A percentile compares a stretch with the other conserved stretches of the same genome.
These are phyloP conservation scores for Sitta europaea DNA, from an alignment of 2,113 vertebrate species.

Conservation along the genomic window DNA sequence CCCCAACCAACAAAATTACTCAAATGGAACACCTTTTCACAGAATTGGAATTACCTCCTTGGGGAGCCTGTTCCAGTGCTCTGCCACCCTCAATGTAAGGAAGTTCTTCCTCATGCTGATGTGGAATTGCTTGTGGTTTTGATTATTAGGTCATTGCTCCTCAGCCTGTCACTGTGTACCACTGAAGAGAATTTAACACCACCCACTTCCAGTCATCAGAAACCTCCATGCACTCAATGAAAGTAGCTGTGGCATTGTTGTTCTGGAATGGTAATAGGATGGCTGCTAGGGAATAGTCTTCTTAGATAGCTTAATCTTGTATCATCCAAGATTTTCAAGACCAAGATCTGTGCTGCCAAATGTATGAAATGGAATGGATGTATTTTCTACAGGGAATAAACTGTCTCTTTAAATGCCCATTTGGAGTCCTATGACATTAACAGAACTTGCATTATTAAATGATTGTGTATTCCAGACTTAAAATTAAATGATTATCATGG, in stretches of 20 bases:
- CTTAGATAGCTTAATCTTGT: not conserved
- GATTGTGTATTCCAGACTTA: not conserved
- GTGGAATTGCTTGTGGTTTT: not conserved
- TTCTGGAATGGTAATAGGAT: not conserved
- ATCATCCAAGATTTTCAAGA: not conserved
- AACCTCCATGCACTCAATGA: not conserved
- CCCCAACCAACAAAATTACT: rapidly evolving
- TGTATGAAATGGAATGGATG: not conserved
- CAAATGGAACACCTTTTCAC: not conserved
- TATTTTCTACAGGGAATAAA: not conserved
- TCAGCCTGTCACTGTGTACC: not conserved
- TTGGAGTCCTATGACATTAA: not conserved
- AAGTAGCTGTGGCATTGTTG: not conserved
- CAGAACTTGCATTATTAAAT: not conserved
- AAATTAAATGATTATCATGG: not conserved
- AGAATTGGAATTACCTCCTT: not conserved
- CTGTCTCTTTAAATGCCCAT: not conserved
- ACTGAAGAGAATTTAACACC: not conserved
- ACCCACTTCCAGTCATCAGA: not conserved
- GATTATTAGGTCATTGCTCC: not conserved
- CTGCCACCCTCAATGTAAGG: not conserved
- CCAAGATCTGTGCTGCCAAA: not conserved
- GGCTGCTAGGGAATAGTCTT: not conserved
- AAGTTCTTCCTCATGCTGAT: not conserved
- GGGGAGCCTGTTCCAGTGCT: not conserved